Base-by-base conservation (phyloP, 2,797 vertebrate species). In the Rhinella marina region DNA sequence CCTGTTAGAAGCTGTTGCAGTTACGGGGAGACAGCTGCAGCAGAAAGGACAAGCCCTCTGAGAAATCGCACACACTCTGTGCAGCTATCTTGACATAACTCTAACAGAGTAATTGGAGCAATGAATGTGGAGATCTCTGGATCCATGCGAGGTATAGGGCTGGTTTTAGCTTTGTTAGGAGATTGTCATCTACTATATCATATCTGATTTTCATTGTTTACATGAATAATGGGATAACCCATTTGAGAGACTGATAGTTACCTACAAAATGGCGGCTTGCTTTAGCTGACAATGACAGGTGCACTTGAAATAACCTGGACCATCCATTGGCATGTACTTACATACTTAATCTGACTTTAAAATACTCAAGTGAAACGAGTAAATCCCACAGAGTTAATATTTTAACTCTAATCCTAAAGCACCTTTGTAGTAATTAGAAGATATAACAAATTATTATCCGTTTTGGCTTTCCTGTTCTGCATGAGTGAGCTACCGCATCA, bases 401-500 rank as follows among this genome's bases (percentile, higher is more conserved):
- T 76, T 85, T 64, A 77, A 50, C 83, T 76, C 29, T 85, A 77
- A 64, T 77, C 56, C 57, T 62, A 85, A 52, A 77, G 83, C 41
- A 77, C 72, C 72, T 85, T 84, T 77, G 83, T 85, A 21, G 70
- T 85, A 89, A 89, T 89, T 89, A 82, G 56, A 72, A 86, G 52
- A 54, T 78, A 83, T 84, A 79, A 82, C 61, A 86, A 72, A 89
- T 79, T 79, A 75, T 89, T 78, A 83, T 89, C 54, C 62, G 73
- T 82, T 89, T 89, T 79, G 62, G 61, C 85, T 78, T 83, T 83
- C 48, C 62, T 62, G 81, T 86, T 91, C 81, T 90, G 91, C 88
- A 90, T 91, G 80, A 84, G 75, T 90, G 85, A 91, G 90, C 91
- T 89, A 88, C 87, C 54, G 89, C 73, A 92, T 90, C 77, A 90